Evolutionary conservation across 2,797 vertebrate genomes (phyloP), one percentile per base, ranked within the genome.

Genomic region (Enteromius treurensis): DNA sequence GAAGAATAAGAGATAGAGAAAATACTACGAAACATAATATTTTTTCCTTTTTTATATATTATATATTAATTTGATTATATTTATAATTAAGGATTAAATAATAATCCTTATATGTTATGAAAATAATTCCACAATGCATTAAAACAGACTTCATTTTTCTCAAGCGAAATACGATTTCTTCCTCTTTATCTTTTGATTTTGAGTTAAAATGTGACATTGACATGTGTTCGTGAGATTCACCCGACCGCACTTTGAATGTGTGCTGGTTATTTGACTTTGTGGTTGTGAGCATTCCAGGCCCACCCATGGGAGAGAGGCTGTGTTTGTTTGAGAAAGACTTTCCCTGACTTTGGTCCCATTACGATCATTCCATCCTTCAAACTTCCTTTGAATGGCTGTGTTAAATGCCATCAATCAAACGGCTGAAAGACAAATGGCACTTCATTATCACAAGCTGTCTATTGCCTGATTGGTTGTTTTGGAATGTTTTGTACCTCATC

Each of bases 401-500:
- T 26, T 55, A 79, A 84, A 74, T 49, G 60, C 74, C 62, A 80
- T 84, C 76, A 58, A 26, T 80, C 51, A 85, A 79, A 80, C 23
- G 9, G 7, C 77, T 82, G 74, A 85, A 76, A 69, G n/a, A 81
- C 79, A 86, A 69, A 58, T 85, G 82, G 81, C 79, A 68, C 78
- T 73, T 37, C 76, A 80, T 81, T 85, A 87, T 88, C 82, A 75
- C 78, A 60, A 51, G 60, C 75, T 75, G 77, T 68, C 70, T 68
- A 42, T 74, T 17, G 58, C 62, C 81, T 64, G 7, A 32, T 64
- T 55, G 26, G 40, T 62, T 23, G 26, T 26, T 26, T 26, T 26
- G 26, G 21, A 53, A 4, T 11, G 4, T 3, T 32, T 67, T 23
- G 6, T 64, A 1, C 32, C 1, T 49, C 29, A 51, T 67, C 26